phyloP scores from a whole-genome alignment of 2,797 vertebrate species.

The Gadopsis marmoratus region DNA sequence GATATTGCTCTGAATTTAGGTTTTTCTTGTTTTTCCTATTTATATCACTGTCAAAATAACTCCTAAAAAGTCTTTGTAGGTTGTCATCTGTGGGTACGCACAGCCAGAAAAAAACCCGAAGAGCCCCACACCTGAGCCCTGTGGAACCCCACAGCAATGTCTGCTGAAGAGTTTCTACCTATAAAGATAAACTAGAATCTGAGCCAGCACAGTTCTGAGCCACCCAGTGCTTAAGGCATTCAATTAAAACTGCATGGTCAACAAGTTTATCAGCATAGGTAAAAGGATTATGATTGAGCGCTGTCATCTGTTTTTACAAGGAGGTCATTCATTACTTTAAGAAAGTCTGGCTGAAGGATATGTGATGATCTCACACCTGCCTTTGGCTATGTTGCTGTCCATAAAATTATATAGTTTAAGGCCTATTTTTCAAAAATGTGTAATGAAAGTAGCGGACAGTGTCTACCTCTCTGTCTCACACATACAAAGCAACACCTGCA shows the following conservation, averaged over 20 bases:
- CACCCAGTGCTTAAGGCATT: conserved; percentile 37
- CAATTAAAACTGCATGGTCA: conserved; percentile 50
- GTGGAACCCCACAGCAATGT: conserved; percentile 19
- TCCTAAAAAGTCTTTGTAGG: neutral
- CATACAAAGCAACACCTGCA: neutral
- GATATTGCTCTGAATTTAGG: neutral
- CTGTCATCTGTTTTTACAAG: conserved; percentile 33
- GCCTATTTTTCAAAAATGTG: neutral
- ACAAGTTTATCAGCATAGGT: conserved; percentile 20
- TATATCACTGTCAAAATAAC: neutral
- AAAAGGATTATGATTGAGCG: conserved; percentile 30
- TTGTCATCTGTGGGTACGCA: neutral
- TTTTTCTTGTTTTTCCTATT: neutral
- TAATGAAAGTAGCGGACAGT: neutral
- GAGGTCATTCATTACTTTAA: conserved; percentile 31
- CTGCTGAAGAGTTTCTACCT: conserved; percentile 17
- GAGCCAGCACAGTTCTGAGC: conserved; percentile 17
- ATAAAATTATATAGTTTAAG: neutral
- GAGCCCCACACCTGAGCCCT: conserved; percentile 7
- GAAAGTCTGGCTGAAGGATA: conserved; percentile 5
- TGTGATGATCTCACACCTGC: conserved; percentile 17
- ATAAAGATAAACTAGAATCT: neutral
- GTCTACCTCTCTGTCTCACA: neutral
- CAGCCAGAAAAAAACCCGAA: neutral
- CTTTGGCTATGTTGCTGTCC: neutral